Evolutionary conservation across 2,113 vertebrate species (phyloP).

Genomic region (Dasyurus viverrinus): DNA sequence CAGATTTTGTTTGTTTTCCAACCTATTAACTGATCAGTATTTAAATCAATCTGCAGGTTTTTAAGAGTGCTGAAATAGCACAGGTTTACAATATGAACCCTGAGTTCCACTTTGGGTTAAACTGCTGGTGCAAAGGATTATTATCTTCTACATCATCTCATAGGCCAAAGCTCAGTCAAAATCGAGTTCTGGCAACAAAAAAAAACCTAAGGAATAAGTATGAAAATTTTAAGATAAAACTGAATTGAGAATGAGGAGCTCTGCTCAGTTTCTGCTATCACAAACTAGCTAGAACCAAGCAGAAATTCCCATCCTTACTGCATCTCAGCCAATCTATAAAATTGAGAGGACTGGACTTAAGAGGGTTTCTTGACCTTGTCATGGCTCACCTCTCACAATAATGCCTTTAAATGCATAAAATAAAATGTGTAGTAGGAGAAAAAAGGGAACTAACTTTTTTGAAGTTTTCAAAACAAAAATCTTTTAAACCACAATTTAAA

Average conservation of each 20-base stretch:
- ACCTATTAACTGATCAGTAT: not conserved
- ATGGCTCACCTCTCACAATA: not conserved
- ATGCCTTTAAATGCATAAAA: not conserved
- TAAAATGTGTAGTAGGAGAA: not conserved
- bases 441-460: not conserved
- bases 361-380: not conserved
- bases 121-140: not conserved
- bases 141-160: not conserved
- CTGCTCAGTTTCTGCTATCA: no score
- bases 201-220: not conserved
- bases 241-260: not conserved
- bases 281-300: not conserved
- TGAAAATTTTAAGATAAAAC: not conserved
- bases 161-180: not conserved
- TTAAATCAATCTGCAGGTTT: not conserved
- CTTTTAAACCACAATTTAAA: not conserved
- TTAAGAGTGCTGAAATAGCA: not conserved
- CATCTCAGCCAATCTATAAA: not conserved
- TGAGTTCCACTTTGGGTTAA: not conserved
- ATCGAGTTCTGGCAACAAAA: constrained; percentile 24
- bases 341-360: not conserved
- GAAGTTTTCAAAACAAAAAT: not conserved
- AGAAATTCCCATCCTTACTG: not conserved
- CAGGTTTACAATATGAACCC: constrained; percentile 4
- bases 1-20: constrained; percentile 14